Evolutionary conservation across 2,797 vertebrate species (phyloP).

Genomic region (Botia kubotai): DNA sequence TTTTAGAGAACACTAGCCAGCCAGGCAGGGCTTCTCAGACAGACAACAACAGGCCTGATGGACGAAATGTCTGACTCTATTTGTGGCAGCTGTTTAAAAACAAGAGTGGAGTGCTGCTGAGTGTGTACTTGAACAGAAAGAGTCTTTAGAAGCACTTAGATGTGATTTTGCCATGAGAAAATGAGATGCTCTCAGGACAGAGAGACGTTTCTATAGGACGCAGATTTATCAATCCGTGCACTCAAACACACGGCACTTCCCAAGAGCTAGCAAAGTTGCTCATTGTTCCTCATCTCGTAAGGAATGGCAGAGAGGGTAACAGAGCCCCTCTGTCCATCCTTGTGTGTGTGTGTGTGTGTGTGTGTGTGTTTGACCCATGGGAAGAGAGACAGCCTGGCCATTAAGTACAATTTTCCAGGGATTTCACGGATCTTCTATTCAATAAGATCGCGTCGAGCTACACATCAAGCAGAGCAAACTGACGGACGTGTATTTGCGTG

Average conservation of each 20-base stretch:
- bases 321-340: constrained; percentile 42
- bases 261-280: constrained; percentile 37
- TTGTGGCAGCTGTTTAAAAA: constrained; percentile 26
- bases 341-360: constrained; percentile 27
- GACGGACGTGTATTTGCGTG: constrained; percentile 16
- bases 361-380: constrained; percentile 30
- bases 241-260: background rate
- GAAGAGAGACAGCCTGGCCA: constrained; percentile 20
- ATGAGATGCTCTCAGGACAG: background rate
- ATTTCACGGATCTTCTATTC: constrained; percentile 45
- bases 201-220: background rate
- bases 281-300: constrained; percentile 26
- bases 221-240: background rate
- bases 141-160: constrained; percentile 28
- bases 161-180: constrained; percentile 15
- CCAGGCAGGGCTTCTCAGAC: constrained; percentile 29
- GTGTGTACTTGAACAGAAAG: constrained; percentile 15
- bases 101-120: constrained; percentile 10
- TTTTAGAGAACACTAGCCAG: background rate
- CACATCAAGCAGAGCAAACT: constrained; percentile 39
- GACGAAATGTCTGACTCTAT: constrained; percentile 24
- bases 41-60: constrained; percentile 27
- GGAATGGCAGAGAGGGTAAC: constrained; percentile 28
- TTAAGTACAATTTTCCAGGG: constrained; percentile 55
- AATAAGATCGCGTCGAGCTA: constrained; percentile 6